A percentile compares a stretch with the other conserved stretches of the same genome.
phyloP scores from a whole-genome alignment of 2,113 vertebrate genomes.

The Origma solitaria region DNA sequence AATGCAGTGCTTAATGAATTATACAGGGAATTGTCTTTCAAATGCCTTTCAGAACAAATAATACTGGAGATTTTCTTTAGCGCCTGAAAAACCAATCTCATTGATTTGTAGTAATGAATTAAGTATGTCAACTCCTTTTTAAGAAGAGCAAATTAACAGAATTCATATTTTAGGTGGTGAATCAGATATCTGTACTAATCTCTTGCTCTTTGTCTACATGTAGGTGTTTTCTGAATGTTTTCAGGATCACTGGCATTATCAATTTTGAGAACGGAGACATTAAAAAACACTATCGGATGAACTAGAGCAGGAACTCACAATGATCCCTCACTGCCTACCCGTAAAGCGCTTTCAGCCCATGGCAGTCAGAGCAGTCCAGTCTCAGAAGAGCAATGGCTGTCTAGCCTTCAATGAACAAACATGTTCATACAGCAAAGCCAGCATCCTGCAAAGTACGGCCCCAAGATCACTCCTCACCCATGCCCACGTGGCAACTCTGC shows the following conservation, averaged over 20 bases:
- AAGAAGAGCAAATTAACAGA: neutral
- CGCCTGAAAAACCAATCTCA: constrained; percentile 1
- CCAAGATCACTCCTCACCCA: neutral
- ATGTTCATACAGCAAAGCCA: fast-evolving
- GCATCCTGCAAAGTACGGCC: neutral
- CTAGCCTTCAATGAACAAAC: neutral
- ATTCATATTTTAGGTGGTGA: neutral
- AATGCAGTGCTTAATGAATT: neutral
- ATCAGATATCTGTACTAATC: neutral
- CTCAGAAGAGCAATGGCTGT: neutral
- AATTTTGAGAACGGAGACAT: neutral
- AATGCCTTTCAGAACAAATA: neutral
- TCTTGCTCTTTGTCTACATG: neutral
- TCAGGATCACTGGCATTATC: neutral
- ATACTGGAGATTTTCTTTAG: neutral
- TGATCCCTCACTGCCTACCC: neutral
- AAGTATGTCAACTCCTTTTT: neutral
- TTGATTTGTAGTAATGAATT: neutral
- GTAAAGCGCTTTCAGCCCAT: neutral
- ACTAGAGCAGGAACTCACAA: neutral
- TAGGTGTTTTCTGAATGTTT: neutral
- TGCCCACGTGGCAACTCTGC: neutral
- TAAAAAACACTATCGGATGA: neutral
- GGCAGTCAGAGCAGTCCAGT: neutral
- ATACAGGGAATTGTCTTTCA: neutral